These are phyloP conservation scores for Lamprotornis superbus DNA, from an alignment of 2,113 vertebrate species.

Conservation along the genomic window DNA sequence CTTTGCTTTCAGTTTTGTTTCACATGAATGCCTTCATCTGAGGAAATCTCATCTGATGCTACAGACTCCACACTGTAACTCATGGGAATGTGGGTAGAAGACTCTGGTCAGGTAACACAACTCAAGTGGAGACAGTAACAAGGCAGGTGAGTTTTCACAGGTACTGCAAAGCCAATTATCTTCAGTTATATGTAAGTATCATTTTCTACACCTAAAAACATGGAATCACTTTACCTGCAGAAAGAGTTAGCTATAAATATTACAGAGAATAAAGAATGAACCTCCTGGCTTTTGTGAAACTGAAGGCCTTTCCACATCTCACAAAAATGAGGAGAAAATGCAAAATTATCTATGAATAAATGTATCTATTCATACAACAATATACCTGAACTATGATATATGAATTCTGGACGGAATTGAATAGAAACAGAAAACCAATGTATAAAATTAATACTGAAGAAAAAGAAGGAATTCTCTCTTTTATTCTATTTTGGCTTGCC, in stretches of 20 bases:
- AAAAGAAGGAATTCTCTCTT: neutral
- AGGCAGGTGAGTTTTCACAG: neutral
- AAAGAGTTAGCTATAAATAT: neutral
- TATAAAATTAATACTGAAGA: neutral
- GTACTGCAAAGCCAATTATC: neutral
- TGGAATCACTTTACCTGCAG: neutral
- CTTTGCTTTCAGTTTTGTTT: neutral
- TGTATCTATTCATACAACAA: neutral
- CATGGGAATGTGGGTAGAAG: neutral
- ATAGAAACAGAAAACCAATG: neutral
- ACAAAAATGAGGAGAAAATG: neutral
- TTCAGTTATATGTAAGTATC: rapidly evolving
- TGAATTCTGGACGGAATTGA: neutral
- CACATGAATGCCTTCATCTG: neutral
- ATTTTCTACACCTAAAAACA: neutral
- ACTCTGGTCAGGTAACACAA: neutral
- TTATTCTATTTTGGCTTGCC: neutral
- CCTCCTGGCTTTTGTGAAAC: neutral
- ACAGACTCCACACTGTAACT: neutral
- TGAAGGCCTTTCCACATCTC: neutral
- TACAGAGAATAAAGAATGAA: neutral
- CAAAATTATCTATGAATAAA: neutral
- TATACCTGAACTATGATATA: neutral
- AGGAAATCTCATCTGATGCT: neutral
- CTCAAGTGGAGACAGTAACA: neutral